phyloP scores from a whole-genome alignment of 2,888 invertebrate genomes.

The Chesias legatella region DNA sequence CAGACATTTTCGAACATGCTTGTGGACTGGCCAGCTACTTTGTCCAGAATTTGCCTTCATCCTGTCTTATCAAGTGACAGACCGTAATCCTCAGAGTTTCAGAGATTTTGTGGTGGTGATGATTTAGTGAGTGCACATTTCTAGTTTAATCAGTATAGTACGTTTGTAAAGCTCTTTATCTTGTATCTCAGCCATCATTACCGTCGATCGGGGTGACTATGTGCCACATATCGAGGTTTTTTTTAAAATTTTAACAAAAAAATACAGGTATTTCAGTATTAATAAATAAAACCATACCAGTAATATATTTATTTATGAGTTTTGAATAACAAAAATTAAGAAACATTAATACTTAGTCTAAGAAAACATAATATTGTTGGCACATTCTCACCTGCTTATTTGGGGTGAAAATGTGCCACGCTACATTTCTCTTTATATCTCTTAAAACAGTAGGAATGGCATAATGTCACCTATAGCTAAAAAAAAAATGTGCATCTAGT shows the following conservation, averaged over 20 bases:
- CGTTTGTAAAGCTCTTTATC: no score
- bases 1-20: no score
- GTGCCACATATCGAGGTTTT: no score
- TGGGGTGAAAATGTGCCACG: slow-evolving; percentile 13
- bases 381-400: slow-evolving; percentile 8
- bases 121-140: no score
- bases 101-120: no score
- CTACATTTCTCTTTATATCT: slow-evolving; percentile 8
- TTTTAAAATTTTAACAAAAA: slow-evolving; percentile 7
- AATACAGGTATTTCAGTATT: slow-evolving; percentile 7
- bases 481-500: slow-evolving; percentile 8
- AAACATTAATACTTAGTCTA: slow-evolving; percentile 12
- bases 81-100: no score
- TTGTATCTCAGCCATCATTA: no score
- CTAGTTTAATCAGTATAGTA: no score
- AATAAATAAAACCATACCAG: slow-evolving; percentile 6
- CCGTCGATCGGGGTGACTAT: no score
- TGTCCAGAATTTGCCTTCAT: no score
- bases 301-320: slow-evolving; percentile 7
- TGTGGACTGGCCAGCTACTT: no score
- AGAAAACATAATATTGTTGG: slow-evolving; percentile 9
- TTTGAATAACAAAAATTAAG: slow-evolving; percentile 4
- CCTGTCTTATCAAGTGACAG: no score
- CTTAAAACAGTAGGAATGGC: slow-evolving; percentile 6
- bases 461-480: slow-evolving; percentile 11